Evolutionary conservation across 2,113 vertebrate genomes (phyloP), one percentile per base, ranked within the genome.

Genomic region (Phodopus roborovskii): DNA sequence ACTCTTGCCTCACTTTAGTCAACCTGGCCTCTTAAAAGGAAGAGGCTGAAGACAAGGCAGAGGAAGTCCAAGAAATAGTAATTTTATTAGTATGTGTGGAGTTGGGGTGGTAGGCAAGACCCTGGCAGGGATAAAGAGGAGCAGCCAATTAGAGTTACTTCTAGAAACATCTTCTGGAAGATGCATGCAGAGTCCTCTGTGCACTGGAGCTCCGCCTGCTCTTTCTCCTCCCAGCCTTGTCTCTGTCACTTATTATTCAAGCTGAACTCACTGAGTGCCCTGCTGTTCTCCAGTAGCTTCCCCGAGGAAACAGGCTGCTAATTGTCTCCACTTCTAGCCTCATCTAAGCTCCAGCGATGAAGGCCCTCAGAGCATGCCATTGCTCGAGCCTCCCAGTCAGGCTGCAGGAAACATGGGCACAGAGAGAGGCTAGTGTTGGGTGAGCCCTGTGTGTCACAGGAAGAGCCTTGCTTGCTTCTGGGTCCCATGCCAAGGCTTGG

Each of bases 361-460:
- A 39, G 60, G 48, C 9, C 24, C 36, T 84, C 48, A 10, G 64
- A 53, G 10, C 24, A 68, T 0, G 8, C 16, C 5, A 28, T 50
- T 71, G 50, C 13, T 33, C 0, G 0, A 33, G 3, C 15, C 53
- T 45, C 20, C 45, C 2, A 7, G 7, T 64, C 66, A 33, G 83
- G 66, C 68, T 28, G 1, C 62, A 53, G 74, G 50, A 73, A 28
- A 28, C 22, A 1, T 0, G 30, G 45, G 83, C 62, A 26, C 39
- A 0, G 12, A n/a, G 36, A 0, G 3, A 75, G 45, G 45, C 74
- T 0, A 5, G 50, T 4, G 42, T 42, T 58, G 1, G 0, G 62
- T 28, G 2, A 33, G 73, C 12, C 13, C 78, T 15, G 19, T 0
- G 3, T 48, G 48, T 20, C 39, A 79, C 70, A 19, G 36, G 45